Conservation (phyloP, 1,140 invertebrate genomes). For the Anthonomus grandis region DNA sequence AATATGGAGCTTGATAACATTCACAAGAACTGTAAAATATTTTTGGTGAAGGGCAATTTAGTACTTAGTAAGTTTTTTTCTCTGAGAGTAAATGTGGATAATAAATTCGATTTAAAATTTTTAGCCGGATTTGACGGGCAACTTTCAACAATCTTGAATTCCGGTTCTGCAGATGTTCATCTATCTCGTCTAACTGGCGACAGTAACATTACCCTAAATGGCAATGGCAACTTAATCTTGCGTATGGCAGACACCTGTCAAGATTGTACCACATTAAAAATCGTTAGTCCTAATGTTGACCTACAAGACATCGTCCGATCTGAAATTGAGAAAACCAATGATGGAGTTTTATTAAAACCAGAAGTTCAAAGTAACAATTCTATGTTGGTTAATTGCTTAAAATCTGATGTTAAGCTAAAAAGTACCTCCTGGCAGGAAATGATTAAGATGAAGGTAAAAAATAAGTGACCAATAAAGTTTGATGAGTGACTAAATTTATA, state of each 20-base stretch:
- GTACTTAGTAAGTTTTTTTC: constrained; percentile 23
- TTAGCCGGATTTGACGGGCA: constrained; percentile 37
- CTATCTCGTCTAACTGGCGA: constrained; percentile 28
- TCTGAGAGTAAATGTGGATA: neutral
- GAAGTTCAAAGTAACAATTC: constrained; percentile 8
- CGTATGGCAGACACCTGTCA: constrained; percentile 32
- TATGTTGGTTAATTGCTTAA: constrained; percentile 22
- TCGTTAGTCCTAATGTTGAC: constrained; percentile 6
- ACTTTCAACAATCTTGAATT: constrained; percentile 19
- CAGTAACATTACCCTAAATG: constrained; percentile 31
- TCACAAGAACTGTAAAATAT: constrained; percentile 33
- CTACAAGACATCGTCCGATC: constrained; percentile 6
- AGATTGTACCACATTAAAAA: constrained; percentile 27
- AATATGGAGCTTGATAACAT: constrained; percentile 33
- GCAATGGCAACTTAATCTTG: constrained; percentile 4
- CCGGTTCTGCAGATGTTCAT: constrained; percentile 34
- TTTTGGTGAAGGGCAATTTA: constrained; percentile 30
- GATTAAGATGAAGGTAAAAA: constrained; percentile 29
- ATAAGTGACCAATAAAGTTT: constrained; percentile 19
- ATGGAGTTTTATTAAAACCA: constrained; percentile 15
- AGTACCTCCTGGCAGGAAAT: constrained; percentile 32
- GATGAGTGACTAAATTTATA: too few relatives aligned
- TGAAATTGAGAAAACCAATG: constrained; percentile 15
- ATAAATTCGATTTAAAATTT: constrained; percentile 6
- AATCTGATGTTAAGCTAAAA: constrained; percentile 23